These are phyloP conservation scores for Brachypodius melanocephalos DNA, from an alignment of 2,113 vertebrate species.

Conservation along the genomic window DNA sequence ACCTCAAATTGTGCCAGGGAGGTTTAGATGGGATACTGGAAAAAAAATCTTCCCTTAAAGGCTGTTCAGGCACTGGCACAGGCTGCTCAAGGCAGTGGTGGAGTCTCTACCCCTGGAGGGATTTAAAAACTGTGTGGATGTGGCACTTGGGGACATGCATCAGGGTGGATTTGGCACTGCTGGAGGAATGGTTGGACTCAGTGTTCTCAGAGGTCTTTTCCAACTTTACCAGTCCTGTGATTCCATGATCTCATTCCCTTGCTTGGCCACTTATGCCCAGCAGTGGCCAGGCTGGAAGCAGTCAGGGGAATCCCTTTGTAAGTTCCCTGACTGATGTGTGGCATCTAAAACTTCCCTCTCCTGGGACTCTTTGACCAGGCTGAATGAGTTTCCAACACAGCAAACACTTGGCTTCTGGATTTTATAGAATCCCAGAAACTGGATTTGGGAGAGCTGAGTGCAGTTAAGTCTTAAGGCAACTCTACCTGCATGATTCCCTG, in stretches of 20 bases:
- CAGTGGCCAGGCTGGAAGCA: background rate
- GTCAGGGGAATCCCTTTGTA: background rate
- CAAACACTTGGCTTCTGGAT: background rate
- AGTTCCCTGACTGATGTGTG: background rate
- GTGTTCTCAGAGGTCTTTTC: background rate
- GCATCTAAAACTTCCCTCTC: background rate
- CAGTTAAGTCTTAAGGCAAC: background rate
- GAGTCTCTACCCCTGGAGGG: background rate
- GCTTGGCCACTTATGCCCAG: fast-evolving
- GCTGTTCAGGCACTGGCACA: background rate
- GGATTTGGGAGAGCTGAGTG: background rate
- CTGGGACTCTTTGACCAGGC: background rate
- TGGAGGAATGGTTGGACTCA: background rate
- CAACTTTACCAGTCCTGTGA: fast-evolving
- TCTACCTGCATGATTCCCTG: background rate
- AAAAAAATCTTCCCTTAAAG: background rate
- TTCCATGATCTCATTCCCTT: background rate
- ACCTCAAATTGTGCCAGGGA: background rate
- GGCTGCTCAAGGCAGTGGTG: background rate
- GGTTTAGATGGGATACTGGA: background rate
- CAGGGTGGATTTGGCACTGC: background rate
- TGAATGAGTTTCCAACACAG: background rate
- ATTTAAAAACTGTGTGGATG: background rate
- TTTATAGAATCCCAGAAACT: background rate
- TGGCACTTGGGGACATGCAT: background rate